A percentile compares a stretch with the other conserved stretches of the same genome.
Conservation (phyloP, 2,888 invertebrate species). For the Agrypnus murinus region DNA sequence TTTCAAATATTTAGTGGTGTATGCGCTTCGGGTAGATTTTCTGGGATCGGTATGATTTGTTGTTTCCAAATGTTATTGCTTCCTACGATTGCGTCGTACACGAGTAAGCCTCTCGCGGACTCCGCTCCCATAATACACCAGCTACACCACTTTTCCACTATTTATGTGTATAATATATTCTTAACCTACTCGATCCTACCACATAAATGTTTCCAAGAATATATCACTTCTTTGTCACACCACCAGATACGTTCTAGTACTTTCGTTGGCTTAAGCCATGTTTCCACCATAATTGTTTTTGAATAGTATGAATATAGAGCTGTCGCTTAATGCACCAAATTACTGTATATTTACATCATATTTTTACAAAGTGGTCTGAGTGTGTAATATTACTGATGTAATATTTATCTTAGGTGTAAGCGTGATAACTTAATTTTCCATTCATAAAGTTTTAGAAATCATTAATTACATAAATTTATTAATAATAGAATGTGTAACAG, state of each 20-base stretch:
- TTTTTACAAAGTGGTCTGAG: no score
- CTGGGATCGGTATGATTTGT: conserved; percentile 70
- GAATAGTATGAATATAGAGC: no score
- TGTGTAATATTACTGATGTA: no score
- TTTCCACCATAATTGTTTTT: no score
- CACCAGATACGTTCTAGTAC: neutral
- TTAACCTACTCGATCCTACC: conserved; percentile 46
- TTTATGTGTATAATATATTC: conserved; percentile 50
- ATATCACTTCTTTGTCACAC: conserved; percentile 8
- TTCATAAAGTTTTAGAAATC: no score
- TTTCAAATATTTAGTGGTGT: conserved; percentile 64
- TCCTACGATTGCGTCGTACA: conserved; percentile 48
- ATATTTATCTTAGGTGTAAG: no score
- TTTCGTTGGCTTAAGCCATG: neutral
- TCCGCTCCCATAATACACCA: conserved; percentile 45
- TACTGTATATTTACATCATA: no score
- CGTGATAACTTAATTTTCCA: no score
- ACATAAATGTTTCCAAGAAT: conserved; percentile 38
- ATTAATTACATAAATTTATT: no score
- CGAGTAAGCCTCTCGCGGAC: conserved; percentile 47
- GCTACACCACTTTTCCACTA: conserved; percentile 49
- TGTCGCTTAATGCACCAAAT: no score
- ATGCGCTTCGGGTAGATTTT: conserved; percentile 64
- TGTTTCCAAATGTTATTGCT: conserved; percentile 69
- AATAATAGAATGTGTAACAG: no score